Percentiles rank a stretch among this genome's conserved stretches.
Evolutionary conservation across 2,797 vertebrate species (phyloP).

Genomic region (Sus cebifrons): DNA sequence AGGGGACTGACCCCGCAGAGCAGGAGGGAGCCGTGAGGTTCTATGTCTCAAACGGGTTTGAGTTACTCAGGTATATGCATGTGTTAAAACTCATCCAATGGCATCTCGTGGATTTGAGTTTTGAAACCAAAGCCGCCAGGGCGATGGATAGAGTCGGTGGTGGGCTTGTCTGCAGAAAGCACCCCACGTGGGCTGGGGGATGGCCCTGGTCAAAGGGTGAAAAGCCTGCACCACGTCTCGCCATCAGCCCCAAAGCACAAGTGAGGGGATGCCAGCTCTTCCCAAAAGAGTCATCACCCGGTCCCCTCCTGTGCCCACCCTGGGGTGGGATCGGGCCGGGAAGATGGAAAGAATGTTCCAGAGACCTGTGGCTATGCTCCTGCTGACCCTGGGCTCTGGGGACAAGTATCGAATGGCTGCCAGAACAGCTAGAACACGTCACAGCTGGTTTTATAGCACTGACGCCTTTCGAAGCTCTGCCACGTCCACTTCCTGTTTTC

Average conservation of each 20-base stretch:
- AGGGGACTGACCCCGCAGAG: fast-evolving
- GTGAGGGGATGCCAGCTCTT: fast-evolving
- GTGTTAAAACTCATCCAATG: background rate
- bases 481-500: fast-evolving
- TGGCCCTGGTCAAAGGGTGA: fast-evolving
- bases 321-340: fast-evolving
- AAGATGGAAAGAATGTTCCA: background rate
- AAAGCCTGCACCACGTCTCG: fast-evolving
- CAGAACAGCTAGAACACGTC: fast-evolving
- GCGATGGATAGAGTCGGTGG: fast-evolving
- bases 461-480: fast-evolving
- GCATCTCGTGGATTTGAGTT: background rate
- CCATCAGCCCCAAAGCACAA: background rate
- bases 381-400: background rate
- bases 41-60: fast-evolving
- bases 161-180: background rate
- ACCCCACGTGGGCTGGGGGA: fast-evolving
- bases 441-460: fast-evolving
- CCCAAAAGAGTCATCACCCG: too few species aligned
- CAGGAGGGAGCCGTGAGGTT: fast-evolving
- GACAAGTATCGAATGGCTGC: too few species aligned
- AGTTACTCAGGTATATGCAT: fast-evolving
- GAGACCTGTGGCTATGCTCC: background rate
- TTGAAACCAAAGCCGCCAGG: fast-evolving
- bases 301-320: background rate